Percentiles rank a stretch among this genome's conserved stretches.
Evolutionary conservation across 2,113 vertebrate species (phyloP).

Genomic region (Trochalopteron elliotii): DNA sequence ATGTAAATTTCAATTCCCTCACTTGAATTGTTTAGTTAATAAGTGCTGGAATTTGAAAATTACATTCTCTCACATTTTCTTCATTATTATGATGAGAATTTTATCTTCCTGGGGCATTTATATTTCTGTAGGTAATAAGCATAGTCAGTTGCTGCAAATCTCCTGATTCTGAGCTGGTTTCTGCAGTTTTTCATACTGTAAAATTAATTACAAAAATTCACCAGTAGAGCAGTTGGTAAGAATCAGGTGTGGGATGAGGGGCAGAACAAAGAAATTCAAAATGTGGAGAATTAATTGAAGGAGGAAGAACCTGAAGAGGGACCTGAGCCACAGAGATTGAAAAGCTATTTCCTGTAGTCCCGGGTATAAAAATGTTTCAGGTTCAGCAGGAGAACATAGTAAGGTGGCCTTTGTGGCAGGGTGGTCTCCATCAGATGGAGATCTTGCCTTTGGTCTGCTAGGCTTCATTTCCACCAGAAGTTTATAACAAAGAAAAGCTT

Average conservation of each 20-base stretch:
- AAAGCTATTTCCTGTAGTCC: not conserved
- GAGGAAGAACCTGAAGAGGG: not conserved
- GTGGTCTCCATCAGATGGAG: not conserved
- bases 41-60: conserved; percentile 64
- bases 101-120: conserved; percentile 66
- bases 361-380: not conserved
- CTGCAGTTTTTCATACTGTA: conserved; percentile 16
- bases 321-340: not conserved
- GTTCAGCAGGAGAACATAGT: not conserved
- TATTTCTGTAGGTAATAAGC: conserved; percentile 68
- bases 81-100: conserved; percentile 44
- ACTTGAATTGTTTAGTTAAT: conserved; percentile 67
- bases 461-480: not conserved
- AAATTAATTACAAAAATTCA: conserved; percentile 65
- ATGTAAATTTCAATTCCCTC: conserved; percentile 59
- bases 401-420: not conserved
- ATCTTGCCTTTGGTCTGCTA: not conserved
- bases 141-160: conserved; percentile 31
- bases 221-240: conserved; percentile 22
- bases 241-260: not conserved
- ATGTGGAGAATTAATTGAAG: not conserved
- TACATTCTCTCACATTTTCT: conserved; percentile 49
- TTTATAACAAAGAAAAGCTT: not conserved
- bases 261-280: not conserved
- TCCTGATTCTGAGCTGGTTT: conserved; percentile 51